Percentiles rank a stretch among this genome's conserved stretches.
phyloP scores from a whole-genome alignment of 2,797 vertebrate genomes.

The Setipinna tenuifilis region DNA sequence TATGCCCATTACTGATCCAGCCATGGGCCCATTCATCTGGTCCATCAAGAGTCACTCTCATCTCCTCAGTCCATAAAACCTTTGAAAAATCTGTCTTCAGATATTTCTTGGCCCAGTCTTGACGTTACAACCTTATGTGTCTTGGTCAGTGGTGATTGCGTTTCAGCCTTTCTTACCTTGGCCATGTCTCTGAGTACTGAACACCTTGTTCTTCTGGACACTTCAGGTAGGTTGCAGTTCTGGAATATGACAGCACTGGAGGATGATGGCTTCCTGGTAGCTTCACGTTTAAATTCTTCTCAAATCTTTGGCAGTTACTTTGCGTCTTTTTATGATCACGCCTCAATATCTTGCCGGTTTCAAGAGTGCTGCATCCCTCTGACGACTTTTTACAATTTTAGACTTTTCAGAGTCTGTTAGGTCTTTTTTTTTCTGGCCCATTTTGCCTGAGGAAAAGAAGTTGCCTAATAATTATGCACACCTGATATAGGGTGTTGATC shows the following conservation, averaged over 20 bases:
- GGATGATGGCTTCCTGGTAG: neutral
- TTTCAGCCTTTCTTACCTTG: conserved; percentile 39
- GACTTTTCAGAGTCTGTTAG: too few species aligned
- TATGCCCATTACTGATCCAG: too few species aligned
- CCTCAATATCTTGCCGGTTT: conserved; percentile 6
- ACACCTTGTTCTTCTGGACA: conserved; percentile 28
- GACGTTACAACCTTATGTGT: conserved; percentile 29
- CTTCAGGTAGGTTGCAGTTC: too few species aligned
- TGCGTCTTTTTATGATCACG: neutral
- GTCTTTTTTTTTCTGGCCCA: conserved; percentile 7
- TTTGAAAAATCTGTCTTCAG: conserved; percentile 26
- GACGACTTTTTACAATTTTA: conserved; percentile 26
- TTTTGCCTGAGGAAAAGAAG: too few species aligned
- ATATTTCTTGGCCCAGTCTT: conserved; percentile 27
- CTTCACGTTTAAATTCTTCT: conserved; percentile 9
- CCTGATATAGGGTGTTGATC: too few species aligned
- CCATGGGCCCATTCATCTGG: too few species aligned
- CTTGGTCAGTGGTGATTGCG: conserved; percentile 33
- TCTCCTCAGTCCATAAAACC: conserved; percentile 22
- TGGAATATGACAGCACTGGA: too few species aligned
- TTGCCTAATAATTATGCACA: too few species aligned
- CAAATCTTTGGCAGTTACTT: neutral
- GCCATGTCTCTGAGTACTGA: conserved; percentile 25
- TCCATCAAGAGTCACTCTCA: too few species aligned
- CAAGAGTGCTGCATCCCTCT: conserved; percentile 14